Conservation (phyloP, 2,113 vertebrate species). For the Struthio camelus region DNA sequence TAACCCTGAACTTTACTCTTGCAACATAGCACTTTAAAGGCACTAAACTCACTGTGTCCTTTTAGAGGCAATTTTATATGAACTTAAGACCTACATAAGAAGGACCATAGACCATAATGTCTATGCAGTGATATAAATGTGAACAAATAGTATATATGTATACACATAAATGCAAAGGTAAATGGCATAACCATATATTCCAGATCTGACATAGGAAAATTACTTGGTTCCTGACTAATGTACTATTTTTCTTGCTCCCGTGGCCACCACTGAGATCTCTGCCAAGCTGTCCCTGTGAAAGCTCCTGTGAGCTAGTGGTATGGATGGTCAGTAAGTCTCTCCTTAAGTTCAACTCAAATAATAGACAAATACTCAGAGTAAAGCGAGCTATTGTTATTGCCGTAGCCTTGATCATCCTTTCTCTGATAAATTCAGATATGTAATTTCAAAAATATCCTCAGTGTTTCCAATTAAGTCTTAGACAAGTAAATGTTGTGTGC, state of each 20-base stretch:
- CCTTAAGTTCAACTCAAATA: background rate
- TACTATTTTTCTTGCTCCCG: background rate
- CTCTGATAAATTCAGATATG: background rate
- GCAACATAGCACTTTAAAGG: background rate
- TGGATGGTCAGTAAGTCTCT: background rate
- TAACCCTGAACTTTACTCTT: background rate
- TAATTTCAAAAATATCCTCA: background rate
- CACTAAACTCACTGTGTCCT: background rate
- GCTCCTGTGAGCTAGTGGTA: background rate
- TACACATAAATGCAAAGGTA: background rate
- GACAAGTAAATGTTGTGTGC: background rate
- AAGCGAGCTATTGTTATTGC: background rate
- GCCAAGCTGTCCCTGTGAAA: background rate
- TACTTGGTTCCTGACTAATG: background rate
- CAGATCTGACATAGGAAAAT: background rate
- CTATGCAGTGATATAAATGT: background rate
- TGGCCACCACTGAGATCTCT: background rate
- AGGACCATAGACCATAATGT: background rate
- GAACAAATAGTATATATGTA: background rate
- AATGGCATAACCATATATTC: background rate
- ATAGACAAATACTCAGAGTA: background rate
- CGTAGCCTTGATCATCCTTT: background rate
- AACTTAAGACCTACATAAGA: background rate
- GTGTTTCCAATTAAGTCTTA: background rate
- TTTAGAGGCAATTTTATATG: fast-evolving